Evolutionary conservation across 2,797 vertebrate genomes (phyloP).

Genomic region (Sebastes itinus): DNA sequence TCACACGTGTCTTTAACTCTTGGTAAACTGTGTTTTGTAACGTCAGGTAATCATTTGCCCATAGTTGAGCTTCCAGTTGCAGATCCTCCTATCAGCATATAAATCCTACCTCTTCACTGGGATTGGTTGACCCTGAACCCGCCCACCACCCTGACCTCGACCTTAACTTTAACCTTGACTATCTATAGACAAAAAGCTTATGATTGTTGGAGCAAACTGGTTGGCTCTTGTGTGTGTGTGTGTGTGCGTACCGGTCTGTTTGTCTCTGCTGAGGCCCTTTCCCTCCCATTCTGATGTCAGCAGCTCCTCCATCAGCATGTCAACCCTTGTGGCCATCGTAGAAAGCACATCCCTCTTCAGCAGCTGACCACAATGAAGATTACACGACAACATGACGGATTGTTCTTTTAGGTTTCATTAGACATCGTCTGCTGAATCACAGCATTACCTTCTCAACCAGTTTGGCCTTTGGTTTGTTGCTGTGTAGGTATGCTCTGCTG

Average conservation of each 20-base stretch:
- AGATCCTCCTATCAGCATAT: not conserved
- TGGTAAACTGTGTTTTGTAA: not conserved
- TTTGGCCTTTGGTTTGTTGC: slow-evolving; percentile 89
- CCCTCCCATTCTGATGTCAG: slow-evolving; percentile 80
- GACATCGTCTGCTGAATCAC: not conserved
- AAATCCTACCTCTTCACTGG: not conserved
- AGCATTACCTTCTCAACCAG: slow-evolving; percentile 88
- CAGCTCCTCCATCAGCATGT: slow-evolving; percentile 92
- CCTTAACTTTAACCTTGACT: not conserved
- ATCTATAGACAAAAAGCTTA: not conserved
- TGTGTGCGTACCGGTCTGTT: slow-evolving; percentile 24
- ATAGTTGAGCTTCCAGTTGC: too few relatives aligned
- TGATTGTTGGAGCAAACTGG: not conserved
- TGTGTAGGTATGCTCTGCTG: slow-evolving; percentile 90
- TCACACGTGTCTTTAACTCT: not conserved
- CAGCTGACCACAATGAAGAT: slow-evolving; percentile 74
- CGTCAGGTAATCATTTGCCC: not conserved
- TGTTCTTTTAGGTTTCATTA: not conserved
- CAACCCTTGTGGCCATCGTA: slow-evolving; percentile 88
- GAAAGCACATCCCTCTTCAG: slow-evolving; percentile 93
- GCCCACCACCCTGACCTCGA: slow-evolving; percentile 1
- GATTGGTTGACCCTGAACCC: not conserved
- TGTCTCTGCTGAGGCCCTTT: slow-evolving; percentile 53
- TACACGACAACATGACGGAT: not conserved
- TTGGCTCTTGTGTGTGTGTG: not conserved